A percentile compares a stretch with the other conserved stretches of the same genome.
Evolutionary conservation across 1,140 invertebrate species (phyloP).

Genomic region (Dendrolimus punctatus): DNA sequence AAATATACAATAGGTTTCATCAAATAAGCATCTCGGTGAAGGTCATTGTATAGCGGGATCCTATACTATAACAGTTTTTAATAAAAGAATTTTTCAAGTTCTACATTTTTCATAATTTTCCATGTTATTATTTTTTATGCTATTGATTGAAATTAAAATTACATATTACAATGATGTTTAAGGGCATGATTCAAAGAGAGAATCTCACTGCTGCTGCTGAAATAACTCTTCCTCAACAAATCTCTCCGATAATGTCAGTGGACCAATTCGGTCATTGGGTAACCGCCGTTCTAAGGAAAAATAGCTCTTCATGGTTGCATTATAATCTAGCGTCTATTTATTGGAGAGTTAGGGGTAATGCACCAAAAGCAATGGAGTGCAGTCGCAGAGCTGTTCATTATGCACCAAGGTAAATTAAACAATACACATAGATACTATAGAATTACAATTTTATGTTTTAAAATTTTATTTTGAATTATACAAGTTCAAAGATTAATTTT

Average conservation of each 20-base stretch:
- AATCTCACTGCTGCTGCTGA: conserved; percentile 79
- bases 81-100: neutral
- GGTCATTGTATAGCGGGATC: too few relatives aligned
- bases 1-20: too few relatives aligned
- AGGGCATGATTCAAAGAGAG: conserved; percentile 77
- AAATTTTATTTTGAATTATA: too few relatives aligned
- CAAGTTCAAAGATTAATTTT: too few relatives aligned
- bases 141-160: neutral
- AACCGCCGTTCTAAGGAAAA: conserved; percentile 76
- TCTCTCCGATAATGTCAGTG: conserved; percentile 76
- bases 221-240: conserved; percentile 75
- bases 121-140: too few relatives aligned
- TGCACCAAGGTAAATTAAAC: conserved; percentile 78
- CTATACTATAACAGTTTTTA: too few relatives aligned
- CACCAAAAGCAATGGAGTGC: conserved; percentile 86
- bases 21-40: too few relatives aligned
- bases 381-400: conserved; percentile 83
- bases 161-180: conserved; percentile 25
- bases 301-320: conserved; percentile 87
- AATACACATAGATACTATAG: too few relatives aligned
- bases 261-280: conserved; percentile 80
- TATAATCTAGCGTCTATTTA: conserved; percentile 89
- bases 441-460: too few relatives aligned
- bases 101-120: neutral
- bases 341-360: conserved; percentile 87